Percentiles rank a stretch among this genome's conserved stretches.
Evolutionary conservation across 2,797 vertebrate genomes (phyloP).

Genomic region (Ambastaia sidthimunki): DNA sequence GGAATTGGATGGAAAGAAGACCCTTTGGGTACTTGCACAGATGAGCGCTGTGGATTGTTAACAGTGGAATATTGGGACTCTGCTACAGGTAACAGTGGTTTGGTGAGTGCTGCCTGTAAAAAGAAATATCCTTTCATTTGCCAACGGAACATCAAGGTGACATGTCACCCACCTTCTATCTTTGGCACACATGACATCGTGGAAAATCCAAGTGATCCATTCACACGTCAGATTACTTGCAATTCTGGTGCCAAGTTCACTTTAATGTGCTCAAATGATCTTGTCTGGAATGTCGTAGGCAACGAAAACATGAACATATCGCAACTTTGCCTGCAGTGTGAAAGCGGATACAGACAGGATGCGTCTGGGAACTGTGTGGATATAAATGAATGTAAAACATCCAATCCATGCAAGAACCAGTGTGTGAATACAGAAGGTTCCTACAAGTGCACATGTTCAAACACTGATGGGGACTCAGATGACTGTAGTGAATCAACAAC

Average conservation of each 20-base stretch:
- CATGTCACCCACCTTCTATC: slow-evolving; percentile 25
- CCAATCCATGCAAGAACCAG: slow-evolving; percentile 47
- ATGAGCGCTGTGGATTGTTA: slow-evolving; percentile 74
- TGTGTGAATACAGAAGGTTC: slow-evolving; percentile 70
- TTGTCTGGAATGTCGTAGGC: slow-evolving; percentile 59
- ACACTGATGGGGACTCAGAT: slow-evolving; percentile 20
- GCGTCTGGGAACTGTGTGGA: slow-evolving; percentile 61
- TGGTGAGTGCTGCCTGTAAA: slow-evolving; percentile 72
- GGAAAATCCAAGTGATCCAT: neutral
- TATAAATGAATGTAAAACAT: slow-evolving; percentile 64
- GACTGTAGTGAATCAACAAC: slow-evolving; percentile 44
- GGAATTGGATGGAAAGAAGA: slow-evolving; percentile 73
- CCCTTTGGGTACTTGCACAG: slow-evolving; percentile 72
- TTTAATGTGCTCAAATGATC: slow-evolving; percentile 66
- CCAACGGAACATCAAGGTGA: slow-evolving; percentile 46
- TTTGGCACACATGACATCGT: slow-evolving; percentile 8
- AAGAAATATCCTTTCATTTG: slow-evolving; percentile 76
- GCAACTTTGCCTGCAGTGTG: slow-evolving; percentile 65
- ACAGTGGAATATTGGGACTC: neutral
- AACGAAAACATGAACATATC: slow-evolving; percentile 48
- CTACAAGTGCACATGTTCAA: slow-evolving; percentile 60
- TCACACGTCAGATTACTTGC: slow-evolving; percentile 69
- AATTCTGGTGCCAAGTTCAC: slow-evolving; percentile 45
- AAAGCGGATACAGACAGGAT: slow-evolving; percentile 55
- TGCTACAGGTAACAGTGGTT: slow-evolving; percentile 60